phyloP scores from a whole-genome alignment of 2,113 vertebrate genomes.

The Elanoides forficatus region DNA sequence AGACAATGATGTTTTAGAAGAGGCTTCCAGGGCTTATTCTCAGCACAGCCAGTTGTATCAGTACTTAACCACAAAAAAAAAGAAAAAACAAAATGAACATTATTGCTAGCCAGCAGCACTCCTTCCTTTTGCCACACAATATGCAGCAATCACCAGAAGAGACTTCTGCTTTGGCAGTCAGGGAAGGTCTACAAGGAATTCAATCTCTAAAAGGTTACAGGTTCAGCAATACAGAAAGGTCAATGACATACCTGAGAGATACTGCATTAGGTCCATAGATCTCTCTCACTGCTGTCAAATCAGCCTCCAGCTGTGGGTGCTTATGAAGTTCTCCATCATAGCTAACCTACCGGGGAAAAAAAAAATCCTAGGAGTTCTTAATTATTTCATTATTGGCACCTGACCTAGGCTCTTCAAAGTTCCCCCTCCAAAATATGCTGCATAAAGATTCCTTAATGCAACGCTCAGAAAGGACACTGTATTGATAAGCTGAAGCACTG shows the following conservation, averaged over 20 bases:
- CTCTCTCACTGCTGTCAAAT: conserved; percentile 86
- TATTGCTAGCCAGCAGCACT: not conserved
- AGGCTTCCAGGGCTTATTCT: not conserved
- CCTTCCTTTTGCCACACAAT: not conserved
- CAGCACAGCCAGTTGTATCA: not conserved
- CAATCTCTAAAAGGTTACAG: not conserved
- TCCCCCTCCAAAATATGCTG: not conserved
- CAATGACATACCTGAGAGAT: conserved; percentile 83
- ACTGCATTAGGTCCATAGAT: conserved; percentile 86
- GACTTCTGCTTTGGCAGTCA: not conserved
- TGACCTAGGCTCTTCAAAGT: not conserved
- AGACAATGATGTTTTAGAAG: not conserved
- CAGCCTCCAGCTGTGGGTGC: conserved; percentile 86
- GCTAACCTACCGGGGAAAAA: conserved; percentile 73
- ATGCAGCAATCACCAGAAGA: not conserved
- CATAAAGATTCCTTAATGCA: not conserved
- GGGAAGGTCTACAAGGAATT: not conserved
- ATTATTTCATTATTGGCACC: not conserved
- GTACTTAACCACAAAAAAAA: not conserved
- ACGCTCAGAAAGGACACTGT: not conserved
- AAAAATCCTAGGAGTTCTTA: not conserved
- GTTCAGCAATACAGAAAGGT: not conserved
- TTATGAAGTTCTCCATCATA: conserved; percentile 89
- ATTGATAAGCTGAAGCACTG: not conserved
- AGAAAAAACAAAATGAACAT: not conserved